Conservation (phyloP, 2,888 invertebrate species). For the Erynnis tages region DNA sequence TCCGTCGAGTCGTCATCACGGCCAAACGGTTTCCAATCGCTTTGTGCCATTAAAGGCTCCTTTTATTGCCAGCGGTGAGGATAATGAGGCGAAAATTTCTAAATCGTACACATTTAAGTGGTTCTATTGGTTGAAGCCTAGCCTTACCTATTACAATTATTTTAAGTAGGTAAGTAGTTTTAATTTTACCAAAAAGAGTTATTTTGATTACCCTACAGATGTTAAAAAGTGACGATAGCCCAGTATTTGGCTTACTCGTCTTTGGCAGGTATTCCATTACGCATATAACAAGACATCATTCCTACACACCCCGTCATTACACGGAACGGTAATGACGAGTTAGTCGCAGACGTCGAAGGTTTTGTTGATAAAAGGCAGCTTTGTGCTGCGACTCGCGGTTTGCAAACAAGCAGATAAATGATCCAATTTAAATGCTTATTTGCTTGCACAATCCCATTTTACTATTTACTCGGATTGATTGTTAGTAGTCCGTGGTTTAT, state of each 20-base stretch:
- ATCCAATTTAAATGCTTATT: conserved; percentile 1
- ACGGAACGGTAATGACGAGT: conserved; percentile 14
- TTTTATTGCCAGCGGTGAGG: conserved; percentile 3
- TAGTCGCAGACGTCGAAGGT: conserved; percentile 5
- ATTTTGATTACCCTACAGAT: too few relatives aligned
- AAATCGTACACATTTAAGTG: conserved; percentile 3
- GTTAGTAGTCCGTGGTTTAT: too few relatives aligned
- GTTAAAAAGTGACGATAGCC: too few relatives aligned
- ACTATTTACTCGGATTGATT: too few relatives aligned
- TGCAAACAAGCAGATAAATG: conserved; percentile 1
- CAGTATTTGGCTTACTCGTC: too few relatives aligned
- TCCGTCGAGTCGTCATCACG: conserved; percentile 42
- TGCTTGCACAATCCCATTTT: not conserved
- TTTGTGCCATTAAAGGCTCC: conserved; percentile 43
- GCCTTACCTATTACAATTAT: too few relatives aligned
- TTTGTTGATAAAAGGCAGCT: conserved; percentile 10
- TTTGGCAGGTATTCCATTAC: too few relatives aligned
- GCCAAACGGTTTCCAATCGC: conserved; percentile 47
- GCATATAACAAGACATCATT: too few relatives aligned
- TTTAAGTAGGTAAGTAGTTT: too few relatives aligned
- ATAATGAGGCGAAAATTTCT: not conserved
- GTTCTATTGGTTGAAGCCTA: too few relatives aligned
- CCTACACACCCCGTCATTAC: too few relatives aligned
- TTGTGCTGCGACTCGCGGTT: conserved; percentile 12
- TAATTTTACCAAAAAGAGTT: too few relatives aligned